These are phyloP conservation scores for Diarsia rubi DNA, from an alignment of 2,888 invertebrate genomes.

Conservation along the genomic window DNA sequence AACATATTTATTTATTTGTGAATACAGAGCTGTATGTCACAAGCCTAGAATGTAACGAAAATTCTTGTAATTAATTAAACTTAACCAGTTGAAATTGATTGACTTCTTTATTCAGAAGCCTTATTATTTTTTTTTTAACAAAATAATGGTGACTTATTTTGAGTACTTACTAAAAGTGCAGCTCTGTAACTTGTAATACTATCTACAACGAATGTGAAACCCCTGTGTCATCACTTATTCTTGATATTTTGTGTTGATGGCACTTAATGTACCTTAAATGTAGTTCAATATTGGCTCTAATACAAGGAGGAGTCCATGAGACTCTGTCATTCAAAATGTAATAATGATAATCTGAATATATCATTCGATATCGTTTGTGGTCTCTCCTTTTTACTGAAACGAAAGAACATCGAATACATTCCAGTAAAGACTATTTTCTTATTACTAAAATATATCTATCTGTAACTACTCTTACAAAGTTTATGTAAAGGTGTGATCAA, in stretches of 20 bases:
- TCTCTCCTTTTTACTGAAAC: slow-evolving; percentile 43
- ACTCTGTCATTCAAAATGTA: background rate
- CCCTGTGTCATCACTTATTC: slow-evolving; percentile 22
- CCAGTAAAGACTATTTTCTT: slow-evolving; percentile 66
- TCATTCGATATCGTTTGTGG: background rate
- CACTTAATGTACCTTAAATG: slow-evolving; percentile 3
- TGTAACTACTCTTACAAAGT: slow-evolving; percentile 1
- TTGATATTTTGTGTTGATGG: slow-evolving; percentile 9
- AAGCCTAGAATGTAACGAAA: background rate
- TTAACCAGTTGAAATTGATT: background rate
- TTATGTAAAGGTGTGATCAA: slow-evolving; percentile 16
- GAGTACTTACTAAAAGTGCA: background rate
- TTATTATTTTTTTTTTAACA: too few species aligned
- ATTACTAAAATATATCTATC: slow-evolving; percentile 12
- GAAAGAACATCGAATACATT: slow-evolving; percentile 82
- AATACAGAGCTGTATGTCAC: slow-evolving; percentile 29
- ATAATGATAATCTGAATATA: background rate
- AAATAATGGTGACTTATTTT: background rate
- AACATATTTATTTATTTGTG: slow-evolving; percentile 40
- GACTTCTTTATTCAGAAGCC: background rate
- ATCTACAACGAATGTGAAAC: slow-evolving; percentile 60
- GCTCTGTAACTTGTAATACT: slow-evolving; percentile 42
- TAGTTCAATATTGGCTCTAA: slow-evolving; percentile 13
- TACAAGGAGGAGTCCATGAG: background rate
- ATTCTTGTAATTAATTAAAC: slow-evolving; percentile 45